Percentiles rank a stretch among this genome's conserved stretches.
These are phyloP conservation scores for Morelia viridis DNA, from an alignment of 2,797 vertebrate genomes.

Conservation along the genomic window DNA sequence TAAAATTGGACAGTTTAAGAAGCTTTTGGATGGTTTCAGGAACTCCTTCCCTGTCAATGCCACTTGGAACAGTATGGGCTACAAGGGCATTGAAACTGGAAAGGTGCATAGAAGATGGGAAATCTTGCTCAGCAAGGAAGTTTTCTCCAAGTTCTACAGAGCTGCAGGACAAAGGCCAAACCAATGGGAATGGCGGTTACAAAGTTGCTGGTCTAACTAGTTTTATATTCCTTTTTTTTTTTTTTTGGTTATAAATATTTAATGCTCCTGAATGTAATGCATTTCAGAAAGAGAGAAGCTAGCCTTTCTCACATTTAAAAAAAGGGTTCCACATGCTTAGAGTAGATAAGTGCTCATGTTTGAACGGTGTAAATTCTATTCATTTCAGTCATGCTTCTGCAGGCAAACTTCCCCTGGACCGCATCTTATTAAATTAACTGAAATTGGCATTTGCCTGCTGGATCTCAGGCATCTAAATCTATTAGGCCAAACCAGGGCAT, in stretches of 20 bases:
- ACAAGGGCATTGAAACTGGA: not conserved
- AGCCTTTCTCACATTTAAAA: not conserved
- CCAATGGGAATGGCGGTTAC: not conserved
- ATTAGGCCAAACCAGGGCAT: not conserved
- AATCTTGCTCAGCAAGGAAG: not conserved
- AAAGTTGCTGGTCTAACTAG: not conserved
- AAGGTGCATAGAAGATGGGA: not conserved
- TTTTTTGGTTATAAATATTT: not conserved
- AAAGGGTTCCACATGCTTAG: not conserved
- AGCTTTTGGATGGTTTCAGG: not conserved
- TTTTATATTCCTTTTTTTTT: not conserved
- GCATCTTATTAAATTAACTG: not conserved
- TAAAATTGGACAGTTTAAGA: not conserved
- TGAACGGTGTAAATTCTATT: not conserved
- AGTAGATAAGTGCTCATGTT: not conserved
- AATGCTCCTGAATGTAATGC: not conserved
- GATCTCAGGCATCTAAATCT: not conserved
- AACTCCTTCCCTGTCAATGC: not conserved
- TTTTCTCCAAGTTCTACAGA: not conserved
- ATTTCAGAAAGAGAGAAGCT: not conserved
- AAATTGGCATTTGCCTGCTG: not conserved
- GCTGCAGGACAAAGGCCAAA: not conserved
- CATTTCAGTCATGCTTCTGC: not conserved
- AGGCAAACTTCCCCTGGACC: not conserved
- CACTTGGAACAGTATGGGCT: not conserved